Base-by-base conservation (phyloP, 2,888 invertebrate species). In the Dendrolimus pini region DNA sequence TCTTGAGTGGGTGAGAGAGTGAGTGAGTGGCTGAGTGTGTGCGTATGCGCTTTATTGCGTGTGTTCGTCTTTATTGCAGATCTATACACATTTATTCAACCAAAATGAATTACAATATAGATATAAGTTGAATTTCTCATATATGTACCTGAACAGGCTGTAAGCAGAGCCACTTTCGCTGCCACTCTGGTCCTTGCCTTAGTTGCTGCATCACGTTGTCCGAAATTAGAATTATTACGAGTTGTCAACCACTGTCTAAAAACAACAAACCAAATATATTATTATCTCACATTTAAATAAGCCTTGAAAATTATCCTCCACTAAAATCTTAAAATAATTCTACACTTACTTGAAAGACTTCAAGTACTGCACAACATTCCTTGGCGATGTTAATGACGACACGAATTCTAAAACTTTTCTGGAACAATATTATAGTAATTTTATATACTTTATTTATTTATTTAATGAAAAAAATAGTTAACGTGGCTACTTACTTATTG, bases 361-460 rank as follows among this genome's bases (percentile, higher is more conserved):
- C 61, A 98, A 91, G 83, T 97, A 97, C 72, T 95, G 95, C 1
- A 97, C 96, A 54, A 98, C 95, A 75, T 96, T 96, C 63, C 95
- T 94, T 0, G 97, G 96, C 64, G 97, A 96, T 0, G 98, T 98
- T 69, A 97, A 87, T 62, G 94, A 93, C 41, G 96, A 95, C 1
- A 98, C 97, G 71, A 96, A 94, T 71, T 98, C 97, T 57, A 97
- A 92, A 62, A 98, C 98, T 78, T 96, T 94, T 70, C 97, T 91
- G 78, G 41, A 68, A 75, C 63, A 13, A 68, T 42, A 54, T 55
- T 58, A 52, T 18, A 54, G 6, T 13, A 42, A 47, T 47, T 55
- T 18, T 55, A 42, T 41, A 3, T n/a, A 42, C 7, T 13, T 55
- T 1, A 54, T n/a, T 12, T n/a, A n/a, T n/a, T n/a, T 30, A 30